Conservation (phyloP, 2,113 vertebrate genomes). For the Calidris pugnax region DNA sequence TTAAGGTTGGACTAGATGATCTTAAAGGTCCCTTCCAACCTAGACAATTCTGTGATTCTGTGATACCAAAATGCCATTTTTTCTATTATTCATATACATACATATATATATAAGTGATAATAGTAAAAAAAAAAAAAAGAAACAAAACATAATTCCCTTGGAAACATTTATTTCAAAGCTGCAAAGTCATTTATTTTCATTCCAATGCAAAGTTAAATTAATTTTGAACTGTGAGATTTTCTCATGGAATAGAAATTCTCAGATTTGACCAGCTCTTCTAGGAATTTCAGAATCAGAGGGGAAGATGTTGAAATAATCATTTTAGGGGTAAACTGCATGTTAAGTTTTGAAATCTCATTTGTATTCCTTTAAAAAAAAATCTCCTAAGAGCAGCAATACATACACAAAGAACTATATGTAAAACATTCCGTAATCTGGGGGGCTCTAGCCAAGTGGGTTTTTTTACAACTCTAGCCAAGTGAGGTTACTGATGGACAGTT, state of each 20-base stretch:
- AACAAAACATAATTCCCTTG: background rate
- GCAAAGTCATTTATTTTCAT: background rate
- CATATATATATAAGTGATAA: background rate
- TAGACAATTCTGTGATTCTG: too few species aligned
- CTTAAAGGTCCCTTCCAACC: too few species aligned
- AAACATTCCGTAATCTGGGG: background rate
- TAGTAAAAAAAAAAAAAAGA: background rate
- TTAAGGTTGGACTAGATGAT: too few species aligned
- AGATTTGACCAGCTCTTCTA: background rate
- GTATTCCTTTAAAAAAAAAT: background rate
- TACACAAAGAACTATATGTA: background rate
- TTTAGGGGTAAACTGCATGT: background rate
- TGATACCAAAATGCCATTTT: background rate
- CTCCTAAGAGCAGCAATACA: background rate
- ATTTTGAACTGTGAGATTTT: background rate
- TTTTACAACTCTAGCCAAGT: background rate
- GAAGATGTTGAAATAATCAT: background rate
- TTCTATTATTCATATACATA: background rate
- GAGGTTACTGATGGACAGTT: background rate
- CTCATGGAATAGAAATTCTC: background rate
- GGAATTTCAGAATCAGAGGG: background rate
- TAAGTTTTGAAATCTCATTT: background rate
- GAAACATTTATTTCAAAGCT: background rate
- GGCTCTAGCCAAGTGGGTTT: fast-evolving
- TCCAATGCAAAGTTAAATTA: background rate